Evolutionary conservation across 2,797 vertebrate species (phyloP), one percentile per base, ranked within the genome.

Genomic region (Enteromius argenteus): DNA sequence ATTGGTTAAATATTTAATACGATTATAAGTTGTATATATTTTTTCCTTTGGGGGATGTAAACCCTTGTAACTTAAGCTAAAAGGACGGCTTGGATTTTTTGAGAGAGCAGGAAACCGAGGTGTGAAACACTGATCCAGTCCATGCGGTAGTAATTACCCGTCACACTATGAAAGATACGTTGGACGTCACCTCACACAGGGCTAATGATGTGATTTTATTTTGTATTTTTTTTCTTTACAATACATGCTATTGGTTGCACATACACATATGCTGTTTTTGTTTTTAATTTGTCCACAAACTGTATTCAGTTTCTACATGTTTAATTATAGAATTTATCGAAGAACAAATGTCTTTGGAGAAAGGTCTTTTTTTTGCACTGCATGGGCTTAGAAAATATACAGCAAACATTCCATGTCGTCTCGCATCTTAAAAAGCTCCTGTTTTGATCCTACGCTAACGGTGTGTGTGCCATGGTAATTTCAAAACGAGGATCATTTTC

Each of bases 1-100:
- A 91, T 91, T 93, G 91, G 88, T 86, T 93, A 88, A 90, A 92
- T 95, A 93, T 94, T 93, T 94, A 91, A 93, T 91, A 85, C 81
- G 88, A 81, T 85, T 68, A 91, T 86, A 90, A 77, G 86, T 84
- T 93, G 91, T 92, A 87, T 85, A 91, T 91, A 90, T 87, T 89
- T 80, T 87, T 87, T 80, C 60, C 19, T 80, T 84, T 72, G 11
- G 30, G 69, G 58, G 85, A 87, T 10, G 21, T 60, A 53, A 74
- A 87, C 88, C 84, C 73, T 53, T 81, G 46, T 79, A 79, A 79
- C 32, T 66, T 83, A 86, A 86, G 76, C 82, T 66, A 68, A 72
- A 39, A 58, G 39, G 51, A 27, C 10, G 15, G 30, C 51, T 71
- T 81, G n/a, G 74, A 42, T 39, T 79, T 56, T 69, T 69, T 10